These are phyloP conservation scores for Chlorodrepanis virens DNA, from an alignment of 2,113 vertebrate species.

Conservation along the genomic window DNA sequence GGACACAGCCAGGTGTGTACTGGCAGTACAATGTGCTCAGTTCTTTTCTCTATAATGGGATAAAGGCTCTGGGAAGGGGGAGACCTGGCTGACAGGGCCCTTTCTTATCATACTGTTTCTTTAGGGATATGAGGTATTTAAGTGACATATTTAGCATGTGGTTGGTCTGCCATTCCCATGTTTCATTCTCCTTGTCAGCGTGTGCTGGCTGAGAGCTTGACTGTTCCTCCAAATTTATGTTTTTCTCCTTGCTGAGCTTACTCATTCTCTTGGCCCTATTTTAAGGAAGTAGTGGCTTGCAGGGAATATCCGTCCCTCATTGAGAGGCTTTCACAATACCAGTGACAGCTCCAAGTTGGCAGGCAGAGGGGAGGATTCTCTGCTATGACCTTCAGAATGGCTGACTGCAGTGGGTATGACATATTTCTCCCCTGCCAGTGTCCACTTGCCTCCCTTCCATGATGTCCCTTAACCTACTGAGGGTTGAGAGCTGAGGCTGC, in stretches of 20 bases:
- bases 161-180: neutral
- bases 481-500: conserved; percentile 3
- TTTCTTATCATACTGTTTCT: neutral
- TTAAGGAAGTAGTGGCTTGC: neutral
- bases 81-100: neutral
- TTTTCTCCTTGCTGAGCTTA: neutral
- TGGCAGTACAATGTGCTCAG: accelerated
- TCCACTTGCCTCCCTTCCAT: neutral
- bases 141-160: neutral
- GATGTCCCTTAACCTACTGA: neutral
- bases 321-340: neutral
- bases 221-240: neutral
- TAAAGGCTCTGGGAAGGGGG: neutral
- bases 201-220: neutral
- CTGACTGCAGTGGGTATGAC: neutral
- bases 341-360: neutral
- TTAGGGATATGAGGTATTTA: neutral
- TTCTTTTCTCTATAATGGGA: neutral
- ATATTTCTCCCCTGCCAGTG: neutral
- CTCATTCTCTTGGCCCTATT: neutral
- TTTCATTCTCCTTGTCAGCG: neutral
- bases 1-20: neutral
- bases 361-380: neutral
- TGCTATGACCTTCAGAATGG: conserved; percentile 26
- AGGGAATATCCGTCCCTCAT: neutral